phyloP scores from a whole-genome alignment of 2,113 vertebrate species.

The Equus quagga region DNA sequence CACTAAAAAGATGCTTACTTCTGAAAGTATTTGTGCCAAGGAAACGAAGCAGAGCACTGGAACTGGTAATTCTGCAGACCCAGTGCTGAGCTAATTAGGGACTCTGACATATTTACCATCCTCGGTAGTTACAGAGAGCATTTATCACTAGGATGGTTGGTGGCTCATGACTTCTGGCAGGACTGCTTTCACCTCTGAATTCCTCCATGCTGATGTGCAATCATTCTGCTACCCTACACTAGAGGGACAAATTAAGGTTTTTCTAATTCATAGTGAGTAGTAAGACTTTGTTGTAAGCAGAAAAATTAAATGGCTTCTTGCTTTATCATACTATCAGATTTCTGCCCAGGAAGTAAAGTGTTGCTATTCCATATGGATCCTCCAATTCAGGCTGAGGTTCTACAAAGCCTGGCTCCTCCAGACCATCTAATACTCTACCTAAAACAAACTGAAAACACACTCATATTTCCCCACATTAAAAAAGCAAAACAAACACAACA shows the following conservation, averaged over 20 bases:
- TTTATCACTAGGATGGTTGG: not conserved
- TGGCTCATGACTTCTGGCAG: not conserved
- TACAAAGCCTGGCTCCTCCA: not conserved
- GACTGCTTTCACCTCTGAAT: not conserved
- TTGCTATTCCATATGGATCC: not conserved
- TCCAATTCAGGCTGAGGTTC: not conserved
- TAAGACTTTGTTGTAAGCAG: not conserved
- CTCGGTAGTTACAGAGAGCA: not conserved
- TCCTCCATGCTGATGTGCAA: not conserved
- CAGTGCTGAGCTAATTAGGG: constrained; percentile 24
- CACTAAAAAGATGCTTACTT: constrained; percentile 6
- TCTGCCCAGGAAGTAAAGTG: not conserved
- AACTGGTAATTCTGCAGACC: not conserved
- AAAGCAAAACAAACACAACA: not conserved
- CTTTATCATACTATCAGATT: not conserved
- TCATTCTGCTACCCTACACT: not conserved
- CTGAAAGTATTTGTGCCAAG: not conserved
- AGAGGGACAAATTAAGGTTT: not conserved
- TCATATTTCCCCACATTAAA: not conserved
- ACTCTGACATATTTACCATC: not conserved
- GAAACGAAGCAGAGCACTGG: constrained; percentile 2
- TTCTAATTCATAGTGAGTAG: not conserved
- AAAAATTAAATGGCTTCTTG: not conserved
- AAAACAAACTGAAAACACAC: not conserved
- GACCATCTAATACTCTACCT: not conserved